These are phyloP conservation scores for Beaufortia kweichowensis DNA, from an alignment of 2,113 vertebrate species.

Conservation along the genomic window DNA sequence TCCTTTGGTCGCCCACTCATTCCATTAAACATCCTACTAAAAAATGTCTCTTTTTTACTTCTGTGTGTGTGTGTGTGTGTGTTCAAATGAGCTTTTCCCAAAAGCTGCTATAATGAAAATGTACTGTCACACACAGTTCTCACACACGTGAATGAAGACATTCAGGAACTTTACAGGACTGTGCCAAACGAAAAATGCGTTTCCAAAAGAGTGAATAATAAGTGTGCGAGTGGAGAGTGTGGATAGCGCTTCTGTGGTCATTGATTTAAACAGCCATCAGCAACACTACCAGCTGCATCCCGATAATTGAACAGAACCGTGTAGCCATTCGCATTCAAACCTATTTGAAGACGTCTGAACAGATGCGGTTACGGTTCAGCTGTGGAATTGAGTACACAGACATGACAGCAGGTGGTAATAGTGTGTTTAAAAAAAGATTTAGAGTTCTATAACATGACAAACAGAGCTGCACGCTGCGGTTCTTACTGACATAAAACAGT, in stretches of 20 bases:
- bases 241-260: slow-evolving; percentile 41
- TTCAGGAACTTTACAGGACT: slow-evolving; percentile 37
- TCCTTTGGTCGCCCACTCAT: slow-evolving; percentile 37
- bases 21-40: slow-evolving; percentile 35
- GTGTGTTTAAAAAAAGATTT: slow-evolving; percentile 19
- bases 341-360: slow-evolving; percentile 13
- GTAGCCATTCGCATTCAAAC: slow-evolving; percentile 15
- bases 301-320: background rate
- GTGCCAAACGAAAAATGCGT: slow-evolving; percentile 48
- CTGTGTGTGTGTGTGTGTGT: too few relatives aligned
- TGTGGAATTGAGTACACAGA: slow-evolving; percentile 10
- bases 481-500: background rate
- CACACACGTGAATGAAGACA: slow-evolving; percentile 41
- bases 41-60: slow-evolving; percentile 22
- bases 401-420: slow-evolving; percentile 17
- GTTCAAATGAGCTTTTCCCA: slow-evolving; percentile 51
- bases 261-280: slow-evolving; percentile 37
- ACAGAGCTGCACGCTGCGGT: background rate
- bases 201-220: slow-evolving; percentile 24
- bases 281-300: slow-evolving; percentile 9
- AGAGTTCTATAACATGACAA: slow-evolving; percentile 12
- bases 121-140: slow-evolving; percentile 37
- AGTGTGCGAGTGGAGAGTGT: slow-evolving; percentile 20
- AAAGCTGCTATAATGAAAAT: slow-evolving; percentile 50
- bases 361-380: background rate